These are phyloP conservation scores for Nomia melanderi DNA, from an alignment of 1,140 invertebrate genomes.

Conservation along the genomic window DNA sequence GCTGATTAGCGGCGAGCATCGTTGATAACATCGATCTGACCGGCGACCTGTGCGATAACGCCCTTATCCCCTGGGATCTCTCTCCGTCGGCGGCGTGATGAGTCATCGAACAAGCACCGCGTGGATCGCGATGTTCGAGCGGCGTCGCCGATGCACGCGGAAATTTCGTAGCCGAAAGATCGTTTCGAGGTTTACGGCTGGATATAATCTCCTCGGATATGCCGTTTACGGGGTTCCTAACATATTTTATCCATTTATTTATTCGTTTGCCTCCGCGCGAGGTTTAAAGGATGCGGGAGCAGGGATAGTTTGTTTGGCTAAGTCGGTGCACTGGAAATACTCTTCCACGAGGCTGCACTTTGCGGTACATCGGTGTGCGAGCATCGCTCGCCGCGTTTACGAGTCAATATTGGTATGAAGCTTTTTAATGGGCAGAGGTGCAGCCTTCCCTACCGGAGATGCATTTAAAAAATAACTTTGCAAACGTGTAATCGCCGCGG, in stretches of 20 bases:
- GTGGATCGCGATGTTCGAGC: conserved; percentile 42
- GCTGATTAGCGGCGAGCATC: conserved; percentile 55
- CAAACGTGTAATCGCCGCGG: too few species aligned
- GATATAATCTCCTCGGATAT: neutral
- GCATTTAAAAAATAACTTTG: too few species aligned
- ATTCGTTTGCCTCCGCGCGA: neutral
- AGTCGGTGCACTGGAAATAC: neutral
- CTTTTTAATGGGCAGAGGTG: too few species aligned
- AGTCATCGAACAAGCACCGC: conserved; percentile 56
- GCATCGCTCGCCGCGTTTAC: too few species aligned
- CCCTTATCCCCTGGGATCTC: conserved; percentile 60
- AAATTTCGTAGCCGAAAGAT: conserved; percentile 14
- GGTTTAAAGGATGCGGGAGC: neutral
- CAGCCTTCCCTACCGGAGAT: too few species aligned
- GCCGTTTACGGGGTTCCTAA: neutral
- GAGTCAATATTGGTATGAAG: too few species aligned
- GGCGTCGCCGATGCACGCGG: conserved; percentile 28
- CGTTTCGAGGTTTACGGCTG: neutral
- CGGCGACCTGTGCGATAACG: conserved; percentile 68
- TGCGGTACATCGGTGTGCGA: too few species aligned
- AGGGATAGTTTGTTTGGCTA: neutral
- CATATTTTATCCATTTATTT: conserved; percentile 7
- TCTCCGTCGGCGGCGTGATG: conserved; percentile 57
- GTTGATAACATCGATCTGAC: conserved; percentile 67
- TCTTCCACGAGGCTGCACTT: neutral